A percentile compares a stretch with the other conserved stretches of the same genome.
Evolutionary conservation across 2,888 invertebrate species (phyloP).

Genomic region (Dilophus febrilis): DNA sequence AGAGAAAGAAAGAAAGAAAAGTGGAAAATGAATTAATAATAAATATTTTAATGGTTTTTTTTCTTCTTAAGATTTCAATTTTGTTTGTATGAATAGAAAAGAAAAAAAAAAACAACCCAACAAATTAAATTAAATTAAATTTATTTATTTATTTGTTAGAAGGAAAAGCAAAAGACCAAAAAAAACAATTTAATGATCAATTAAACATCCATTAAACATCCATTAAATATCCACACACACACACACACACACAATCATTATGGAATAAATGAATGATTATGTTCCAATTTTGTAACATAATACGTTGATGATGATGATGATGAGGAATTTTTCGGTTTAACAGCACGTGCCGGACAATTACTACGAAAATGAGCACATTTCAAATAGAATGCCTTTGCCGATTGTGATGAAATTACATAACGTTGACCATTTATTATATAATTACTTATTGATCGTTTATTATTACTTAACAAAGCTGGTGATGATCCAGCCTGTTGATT

Average conservation of each 20-base stretch:
- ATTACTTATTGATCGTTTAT: too few relatives aligned
- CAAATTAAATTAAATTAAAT: too few relatives aligned
- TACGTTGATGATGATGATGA: conserved; percentile 18
- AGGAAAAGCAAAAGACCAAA: too few relatives aligned
- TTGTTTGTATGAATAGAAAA: background rate
- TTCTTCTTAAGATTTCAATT: background rate
- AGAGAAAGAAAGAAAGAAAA: conserved; percentile 10
- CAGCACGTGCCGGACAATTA: conserved; percentile 24
- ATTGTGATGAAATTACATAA: conserved; percentile 26
- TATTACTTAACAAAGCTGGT: too few relatives aligned
- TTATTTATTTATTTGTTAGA: too few relatives aligned
- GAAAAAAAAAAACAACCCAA: background rate
- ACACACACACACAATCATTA: background rate
- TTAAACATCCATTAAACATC: too few relatives aligned
- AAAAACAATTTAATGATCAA: too few relatives aligned
- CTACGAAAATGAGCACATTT: conserved; percentile 26
- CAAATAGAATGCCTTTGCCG: conserved; percentile 20
- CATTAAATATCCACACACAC: background rate
- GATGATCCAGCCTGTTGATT: too few relatives aligned
- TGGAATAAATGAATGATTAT: conserved; percentile 18
- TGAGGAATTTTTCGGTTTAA: conserved; percentile 19
- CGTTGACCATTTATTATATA: conserved; percentile 12
- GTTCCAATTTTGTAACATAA: conserved; percentile 18
- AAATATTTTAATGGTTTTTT: too few relatives aligned
- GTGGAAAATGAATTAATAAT: conserved; percentile 6